These are phyloP conservation scores for Stichopus chloronotus DNA, from an alignment of 35 echinoderm and acorn worm genomes.

Conservation along the genomic window DNA sequence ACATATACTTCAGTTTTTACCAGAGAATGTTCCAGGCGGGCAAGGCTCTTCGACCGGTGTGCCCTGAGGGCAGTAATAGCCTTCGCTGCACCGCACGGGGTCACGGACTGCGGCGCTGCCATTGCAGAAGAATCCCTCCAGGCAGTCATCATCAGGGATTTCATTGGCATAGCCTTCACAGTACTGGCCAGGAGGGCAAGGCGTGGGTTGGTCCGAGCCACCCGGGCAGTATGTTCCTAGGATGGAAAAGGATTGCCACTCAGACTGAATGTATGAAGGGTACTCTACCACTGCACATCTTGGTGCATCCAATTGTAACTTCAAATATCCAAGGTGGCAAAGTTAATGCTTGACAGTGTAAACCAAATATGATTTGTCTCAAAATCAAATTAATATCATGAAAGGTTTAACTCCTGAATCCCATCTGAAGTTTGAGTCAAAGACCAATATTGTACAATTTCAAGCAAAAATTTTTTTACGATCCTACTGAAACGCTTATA, in stretches of 20 bases:
- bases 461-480: too few species aligned
- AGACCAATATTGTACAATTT: too few species aligned
- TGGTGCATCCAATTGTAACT: background rate
- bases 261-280: background rate
- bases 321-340: background rate
- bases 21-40: conserved; percentile 88
- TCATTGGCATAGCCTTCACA: conserved; percentile 79
- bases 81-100: conserved; percentile 70
- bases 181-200: conserved; percentile 78
- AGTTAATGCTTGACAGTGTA: background rate
- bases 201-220: conserved; percentile 75
- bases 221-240: conserved; percentile 88
- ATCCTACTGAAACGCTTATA: too few species aligned
- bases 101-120: conserved; percentile 77
- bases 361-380: background rate
- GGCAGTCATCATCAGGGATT: conserved; percentile 74
- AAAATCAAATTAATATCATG: too few species aligned
- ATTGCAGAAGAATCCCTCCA: conserved; percentile 91
- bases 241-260: background rate
- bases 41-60: conserved; percentile 92
- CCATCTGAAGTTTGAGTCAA: too few species aligned
- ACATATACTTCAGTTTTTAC: conserved; percentile 14
- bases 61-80: conserved; percentile 93
- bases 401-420: too few species aligned
- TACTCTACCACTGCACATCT: background rate